Evolutionary conservation across 2,888 invertebrate genomes (phyloP).

Genomic region (Alloscopus bannaensis): DNA sequence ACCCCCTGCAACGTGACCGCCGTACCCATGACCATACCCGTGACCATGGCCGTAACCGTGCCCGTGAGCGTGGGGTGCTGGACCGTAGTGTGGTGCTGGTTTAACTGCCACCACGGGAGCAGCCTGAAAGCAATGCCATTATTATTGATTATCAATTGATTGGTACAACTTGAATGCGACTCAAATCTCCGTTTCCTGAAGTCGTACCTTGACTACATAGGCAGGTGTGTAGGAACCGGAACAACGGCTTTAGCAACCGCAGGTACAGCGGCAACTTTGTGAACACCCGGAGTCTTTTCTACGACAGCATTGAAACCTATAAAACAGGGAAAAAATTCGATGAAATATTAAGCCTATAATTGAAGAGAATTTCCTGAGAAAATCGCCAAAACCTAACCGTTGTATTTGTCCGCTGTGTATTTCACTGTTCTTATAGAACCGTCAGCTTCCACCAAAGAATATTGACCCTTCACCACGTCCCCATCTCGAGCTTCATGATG

Average conservation of each 20-base stretch:
- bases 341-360: not conserved
- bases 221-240: conserved; percentile 35
- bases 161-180: too few relatives aligned
- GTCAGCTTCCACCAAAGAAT: conserved; percentile 60
- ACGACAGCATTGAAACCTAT: conserved; percentile 70
- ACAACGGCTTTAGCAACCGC: conserved; percentile 53
- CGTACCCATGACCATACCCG: conserved; percentile 27
- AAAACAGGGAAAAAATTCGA: conserved; percentile 5
- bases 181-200: too few relatives aligned
- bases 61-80: too few relatives aligned
- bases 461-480: conserved; percentile 57
- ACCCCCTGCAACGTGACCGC: conserved; percentile 34
- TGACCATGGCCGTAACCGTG: conserved; percentile 27
- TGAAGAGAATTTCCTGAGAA: not conserved
- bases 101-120: too few relatives aligned
- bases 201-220: too few relatives aligned
- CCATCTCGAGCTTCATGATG: conserved; percentile 48
- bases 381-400: conserved; percentile 19
- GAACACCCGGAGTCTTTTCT: conserved; percentile 67
- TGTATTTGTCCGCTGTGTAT: conserved; percentile 65
- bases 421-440: conserved; percentile 55
- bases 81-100: too few relatives aligned
- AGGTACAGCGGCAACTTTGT: conserved; percentile 58
- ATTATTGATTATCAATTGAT: too few relatives aligned
- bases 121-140: too few relatives aligned